Evolutionary conservation across 2,888 invertebrate genomes (phyloP).

Genomic region (Oscheius sp.): DNA sequence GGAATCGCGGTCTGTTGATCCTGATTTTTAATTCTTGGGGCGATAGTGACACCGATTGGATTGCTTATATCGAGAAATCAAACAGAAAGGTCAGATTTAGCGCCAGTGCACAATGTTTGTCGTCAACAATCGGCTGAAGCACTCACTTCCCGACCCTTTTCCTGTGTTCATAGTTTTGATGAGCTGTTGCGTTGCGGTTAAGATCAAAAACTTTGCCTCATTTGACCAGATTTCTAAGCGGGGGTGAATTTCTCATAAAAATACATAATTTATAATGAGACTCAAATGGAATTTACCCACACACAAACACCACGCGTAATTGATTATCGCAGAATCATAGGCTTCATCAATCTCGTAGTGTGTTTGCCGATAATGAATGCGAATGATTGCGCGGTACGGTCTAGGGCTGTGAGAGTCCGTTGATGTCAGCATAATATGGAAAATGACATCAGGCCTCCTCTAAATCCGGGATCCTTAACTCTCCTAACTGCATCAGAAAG

Average conservation of each 20-base stretch:
- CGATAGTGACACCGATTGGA: constrained; percentile 22
- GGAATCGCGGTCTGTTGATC: background rate
- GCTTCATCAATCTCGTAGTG: constrained; percentile 30
- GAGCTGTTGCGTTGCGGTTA: constrained; percentile 1
- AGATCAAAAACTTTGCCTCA: no score
- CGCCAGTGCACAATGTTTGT: constrained; percentile 35
- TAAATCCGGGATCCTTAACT: no score
- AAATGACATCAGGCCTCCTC: no score
- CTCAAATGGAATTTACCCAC: constrained; percentile 10
- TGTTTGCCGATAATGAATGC: constrained; percentile 34
- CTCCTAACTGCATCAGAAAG: no score
- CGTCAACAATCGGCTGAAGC: constrained; percentile 37
- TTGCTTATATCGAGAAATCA: constrained; percentile 33
- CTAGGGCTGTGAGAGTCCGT: no score
- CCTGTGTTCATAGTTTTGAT: constrained; percentile 23
- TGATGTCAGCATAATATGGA: no score
- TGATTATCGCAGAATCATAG: constrained; percentile 37
- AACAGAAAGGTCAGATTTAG: constrained; percentile 37
- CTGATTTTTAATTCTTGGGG: constrained; percentile 21
- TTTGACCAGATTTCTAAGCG: background rate
- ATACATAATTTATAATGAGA: background rate
- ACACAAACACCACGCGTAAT: constrained; percentile 20
- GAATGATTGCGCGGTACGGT: no score
- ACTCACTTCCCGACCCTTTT: constrained; percentile 25
- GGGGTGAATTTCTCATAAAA: background rate